Evolutionary conservation across 2,113 vertebrate genomes (phyloP).

Genomic region (Silurus meridionalis): DNA sequence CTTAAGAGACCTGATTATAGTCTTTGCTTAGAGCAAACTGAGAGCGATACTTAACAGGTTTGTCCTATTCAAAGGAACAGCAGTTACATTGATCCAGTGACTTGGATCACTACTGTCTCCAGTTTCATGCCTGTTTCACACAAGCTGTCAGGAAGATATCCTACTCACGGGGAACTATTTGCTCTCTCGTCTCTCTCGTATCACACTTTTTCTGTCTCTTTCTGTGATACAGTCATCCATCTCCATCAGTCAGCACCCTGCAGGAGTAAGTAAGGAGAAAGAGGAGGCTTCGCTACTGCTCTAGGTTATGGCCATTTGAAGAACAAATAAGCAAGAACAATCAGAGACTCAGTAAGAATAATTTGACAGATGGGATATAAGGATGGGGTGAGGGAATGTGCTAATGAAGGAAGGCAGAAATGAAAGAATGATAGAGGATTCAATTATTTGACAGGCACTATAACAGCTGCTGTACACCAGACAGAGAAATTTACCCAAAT

Average conservation of each 20-base stretch:
- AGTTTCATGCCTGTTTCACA: not conserved
- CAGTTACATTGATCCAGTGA: not conserved
- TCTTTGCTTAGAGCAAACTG: not conserved
- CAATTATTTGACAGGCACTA: slow-evolving; percentile 30
- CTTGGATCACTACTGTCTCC: slow-evolving; percentile 6
- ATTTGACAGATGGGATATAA: not conserved
- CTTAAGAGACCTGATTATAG: slow-evolving; percentile 10
- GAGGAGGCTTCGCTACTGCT: not conserved
- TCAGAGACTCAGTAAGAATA: not conserved
- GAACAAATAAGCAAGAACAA: slow-evolving; percentile 25
- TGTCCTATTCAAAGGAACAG: not conserved
- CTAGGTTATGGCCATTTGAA: not conserved
- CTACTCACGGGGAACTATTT: not conserved
- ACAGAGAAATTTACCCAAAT: not conserved
- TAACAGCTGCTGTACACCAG: slow-evolving; percentile 9
- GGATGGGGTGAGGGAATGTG: not conserved
- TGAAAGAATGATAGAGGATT: slow-evolving; percentile 12
- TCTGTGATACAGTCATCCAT: not conserved
- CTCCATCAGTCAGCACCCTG: not conserved
- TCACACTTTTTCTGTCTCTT: not conserved
- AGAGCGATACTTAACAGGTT: not conserved
- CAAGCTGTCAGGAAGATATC: slow-evolving; percentile 5
- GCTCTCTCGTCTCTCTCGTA: not conserved
- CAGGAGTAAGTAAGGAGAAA: not conserved
- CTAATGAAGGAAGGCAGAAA: slow-evolving; percentile 13